phyloP scores from a whole-genome alignment of 2,888 invertebrate species.

The Pomacea canaliculata region DNA sequence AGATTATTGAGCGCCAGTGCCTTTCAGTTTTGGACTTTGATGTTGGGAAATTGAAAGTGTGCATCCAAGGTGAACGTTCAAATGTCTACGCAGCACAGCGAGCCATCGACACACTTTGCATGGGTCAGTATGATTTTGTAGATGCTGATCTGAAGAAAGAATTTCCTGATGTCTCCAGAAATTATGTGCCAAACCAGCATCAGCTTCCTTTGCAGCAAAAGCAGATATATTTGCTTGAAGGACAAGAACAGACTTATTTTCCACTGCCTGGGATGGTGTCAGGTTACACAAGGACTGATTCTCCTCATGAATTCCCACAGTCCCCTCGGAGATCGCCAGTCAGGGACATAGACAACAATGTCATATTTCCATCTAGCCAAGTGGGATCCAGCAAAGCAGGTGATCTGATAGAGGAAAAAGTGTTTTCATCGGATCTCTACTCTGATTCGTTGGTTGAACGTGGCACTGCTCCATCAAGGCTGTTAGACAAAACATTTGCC shows the following conservation, averaged over 20 bases:
- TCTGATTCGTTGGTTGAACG: constrained; percentile 1
- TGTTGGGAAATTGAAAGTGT: constrained; percentile 35
- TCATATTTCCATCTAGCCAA: not conserved
- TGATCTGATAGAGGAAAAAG: not conserved
- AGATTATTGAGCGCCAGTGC: constrained; percentile 39
- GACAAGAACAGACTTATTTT: too few relatives aligned
- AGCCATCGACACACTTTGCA: constrained; percentile 28
- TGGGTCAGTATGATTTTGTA: constrained; percentile 7
- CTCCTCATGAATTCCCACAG: not conserved
- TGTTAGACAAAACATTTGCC: not conserved
- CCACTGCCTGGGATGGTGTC: not conserved
- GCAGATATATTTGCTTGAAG: not conserved
- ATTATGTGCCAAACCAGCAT: not conserved
- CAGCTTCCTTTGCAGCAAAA: not conserved
- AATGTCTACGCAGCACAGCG: constrained; percentile 36
- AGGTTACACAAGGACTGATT: not conserved
- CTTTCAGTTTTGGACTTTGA: constrained; percentile 39
- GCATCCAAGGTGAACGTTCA: constrained; percentile 39
- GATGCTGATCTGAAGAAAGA: not conserved
- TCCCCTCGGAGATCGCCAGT: not conserved
- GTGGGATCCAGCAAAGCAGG: not conserved
- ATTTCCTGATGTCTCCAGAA: not conserved
- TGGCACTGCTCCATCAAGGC: not conserved
- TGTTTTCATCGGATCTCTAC: not conserved
- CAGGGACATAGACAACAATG: constrained; percentile 22